A percentile compares a stretch with the other conserved stretches of the same genome.
phyloP scores from a whole-genome alignment of 2,888 invertebrate genomes.

The Ischnura elegans region DNA sequence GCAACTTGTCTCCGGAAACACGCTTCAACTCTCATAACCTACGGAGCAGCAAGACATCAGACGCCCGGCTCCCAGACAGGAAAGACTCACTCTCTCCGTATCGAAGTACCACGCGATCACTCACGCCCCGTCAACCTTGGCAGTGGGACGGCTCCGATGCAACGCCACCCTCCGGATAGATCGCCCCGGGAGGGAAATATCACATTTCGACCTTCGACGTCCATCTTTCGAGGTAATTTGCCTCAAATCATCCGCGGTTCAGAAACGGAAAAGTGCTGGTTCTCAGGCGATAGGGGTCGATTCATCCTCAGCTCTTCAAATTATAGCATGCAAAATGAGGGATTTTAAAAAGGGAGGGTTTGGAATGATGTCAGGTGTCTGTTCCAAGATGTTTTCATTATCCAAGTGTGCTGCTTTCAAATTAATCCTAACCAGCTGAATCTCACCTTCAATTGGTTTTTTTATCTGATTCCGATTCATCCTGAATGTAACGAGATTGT shows the following conservation, averaged over 20 bases:
- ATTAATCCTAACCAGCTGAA: no score
- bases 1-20: neutral
- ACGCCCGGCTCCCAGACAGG: neutral
- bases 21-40: neutral
- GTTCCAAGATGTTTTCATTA: no score
- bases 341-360: neutral
- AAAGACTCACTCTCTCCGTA: neutral
- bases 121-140: neutral
- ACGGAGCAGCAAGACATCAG: neutral
- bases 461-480: no score
- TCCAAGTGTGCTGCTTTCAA: no score
- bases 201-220: neutral
- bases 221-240: neutral
- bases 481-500: no score
- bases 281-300: neutral
- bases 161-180: neutral
- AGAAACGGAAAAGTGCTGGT: neutral
- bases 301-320: neutral
- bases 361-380: no score
- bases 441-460: no score
- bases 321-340: neutral
- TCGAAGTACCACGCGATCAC: neutral
- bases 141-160: neutral
- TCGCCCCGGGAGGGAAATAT: neutral
- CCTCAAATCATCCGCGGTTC: neutral